These are phyloP conservation scores for Ichneumon xanthorius DNA, from an alignment of 2,888 invertebrate species.

Conservation along the genomic window DNA sequence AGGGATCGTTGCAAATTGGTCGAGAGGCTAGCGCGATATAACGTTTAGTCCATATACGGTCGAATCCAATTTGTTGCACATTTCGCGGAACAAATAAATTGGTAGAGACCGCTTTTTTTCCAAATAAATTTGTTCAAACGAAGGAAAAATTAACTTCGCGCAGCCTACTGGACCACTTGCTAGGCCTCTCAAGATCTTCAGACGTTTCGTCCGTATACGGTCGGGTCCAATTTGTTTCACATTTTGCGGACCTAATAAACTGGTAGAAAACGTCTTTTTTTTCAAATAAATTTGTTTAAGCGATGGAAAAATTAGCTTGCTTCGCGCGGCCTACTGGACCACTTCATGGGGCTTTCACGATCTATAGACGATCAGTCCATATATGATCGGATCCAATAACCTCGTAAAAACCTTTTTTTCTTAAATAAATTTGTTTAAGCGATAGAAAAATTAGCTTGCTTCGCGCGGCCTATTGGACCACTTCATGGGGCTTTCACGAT, in stretches of 20 bases:
- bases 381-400: not conserved
- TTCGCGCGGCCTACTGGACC: too few relatives aligned
- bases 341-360: too few relatives aligned
- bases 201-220: not conserved
- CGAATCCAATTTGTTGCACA: not conserved
- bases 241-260: slow-evolving; percentile 7
- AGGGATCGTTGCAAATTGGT: slow-evolving; percentile 64
- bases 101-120: not conserved
- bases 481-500: too few relatives aligned
- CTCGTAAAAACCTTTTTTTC: not conserved
- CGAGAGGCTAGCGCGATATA: slow-evolving; percentile 15
- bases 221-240: not conserved
- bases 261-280: not conserved
- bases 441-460: too few relatives aligned
- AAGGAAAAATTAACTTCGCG: too few relatives aligned
- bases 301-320: too few relatives aligned
- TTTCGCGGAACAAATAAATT: slow-evolving; percentile 5
- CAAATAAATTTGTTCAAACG: too few relatives aligned
- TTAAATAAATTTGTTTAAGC: too few relatives aligned
- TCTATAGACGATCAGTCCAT: not conserved
- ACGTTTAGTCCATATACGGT: slow-evolving; percentile 4
- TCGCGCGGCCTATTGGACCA: too few relatives aligned
- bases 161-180: too few relatives aligned
- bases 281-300: too few relatives aligned
- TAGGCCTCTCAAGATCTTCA: too few relatives aligned